These are phyloP conservation scores for Neosilurus mollespiculum DNA, from an alignment of 2,797 vertebrate genomes.

Conservation along the genomic window DNA sequence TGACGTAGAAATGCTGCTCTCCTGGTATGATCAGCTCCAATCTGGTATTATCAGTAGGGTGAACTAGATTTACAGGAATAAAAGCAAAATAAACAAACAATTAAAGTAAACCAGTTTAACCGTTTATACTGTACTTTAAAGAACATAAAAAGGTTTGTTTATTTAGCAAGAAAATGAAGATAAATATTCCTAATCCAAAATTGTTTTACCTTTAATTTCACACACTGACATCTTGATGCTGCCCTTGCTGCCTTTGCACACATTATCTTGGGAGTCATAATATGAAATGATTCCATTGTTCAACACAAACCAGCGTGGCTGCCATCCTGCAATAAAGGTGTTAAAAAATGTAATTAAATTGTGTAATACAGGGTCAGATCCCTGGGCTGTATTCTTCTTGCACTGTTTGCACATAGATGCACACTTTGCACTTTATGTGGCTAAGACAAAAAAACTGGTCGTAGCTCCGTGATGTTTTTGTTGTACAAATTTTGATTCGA, in stretches of 20 bases:
- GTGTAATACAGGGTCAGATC: neutral
- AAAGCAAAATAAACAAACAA: neutral
- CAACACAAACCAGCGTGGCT: conserved; percentile 94
- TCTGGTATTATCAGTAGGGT: conserved; percentile 85
- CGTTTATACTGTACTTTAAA: neutral
- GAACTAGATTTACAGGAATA: conserved; percentile 73
- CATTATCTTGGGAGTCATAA: conserved; percentile 95
- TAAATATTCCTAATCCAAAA: too few species aligned
- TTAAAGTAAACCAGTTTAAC: neutral
- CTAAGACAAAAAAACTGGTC: too few species aligned
- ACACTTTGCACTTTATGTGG: too few species aligned
- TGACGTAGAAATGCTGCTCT: conserved; percentile 96
- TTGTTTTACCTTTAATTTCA: conserved; percentile 89
- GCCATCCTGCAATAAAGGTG: conserved; percentile 81
- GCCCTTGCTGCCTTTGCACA: conserved; percentile 96
- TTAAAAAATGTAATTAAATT: conserved; percentile 33
- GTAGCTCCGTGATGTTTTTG: too few species aligned
- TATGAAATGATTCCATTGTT: conserved; percentile 93
- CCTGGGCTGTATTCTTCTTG: neutral
- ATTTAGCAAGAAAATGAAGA: too few species aligned
- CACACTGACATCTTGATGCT: conserved; percentile 98
- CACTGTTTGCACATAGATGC: too few species aligned
- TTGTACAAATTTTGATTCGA: too few species aligned
- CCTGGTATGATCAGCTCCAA: conserved; percentile 96
- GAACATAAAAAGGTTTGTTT: too few species aligned